phyloP scores from a whole-genome alignment of 2,113 vertebrate genomes.

The Anarrhichthys ocellatus region DNA sequence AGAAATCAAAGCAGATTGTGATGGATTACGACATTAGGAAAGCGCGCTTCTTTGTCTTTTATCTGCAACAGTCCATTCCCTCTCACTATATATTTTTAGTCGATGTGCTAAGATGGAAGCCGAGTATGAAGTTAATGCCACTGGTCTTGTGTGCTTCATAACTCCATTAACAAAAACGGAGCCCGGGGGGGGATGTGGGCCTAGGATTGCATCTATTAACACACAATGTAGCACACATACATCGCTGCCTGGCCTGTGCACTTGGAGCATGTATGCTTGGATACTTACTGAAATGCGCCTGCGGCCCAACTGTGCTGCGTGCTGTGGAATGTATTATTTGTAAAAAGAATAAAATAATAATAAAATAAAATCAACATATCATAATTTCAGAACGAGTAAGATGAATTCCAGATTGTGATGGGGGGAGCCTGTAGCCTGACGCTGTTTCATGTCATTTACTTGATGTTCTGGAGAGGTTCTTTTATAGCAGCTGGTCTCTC shows the following conservation, averaged over 20 bases:
- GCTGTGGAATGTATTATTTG: slow-evolving; percentile 32
- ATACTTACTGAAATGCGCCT: slow-evolving; percentile 48
- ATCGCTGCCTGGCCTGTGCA: slow-evolving; percentile 47
- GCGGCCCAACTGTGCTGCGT: slow-evolving; percentile 31
- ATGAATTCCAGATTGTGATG: neutral
- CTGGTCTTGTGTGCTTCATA: slow-evolving; percentile 69
- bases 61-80: slow-evolving; percentile 37
- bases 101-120: slow-evolving; percentile 56
- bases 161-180: slow-evolving; percentile 66
- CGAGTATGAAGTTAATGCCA: slow-evolving; percentile 79
- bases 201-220: slow-evolving; percentile 72
- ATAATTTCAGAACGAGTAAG: neutral
- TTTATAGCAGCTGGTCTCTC: neutral
- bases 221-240: slow-evolving; percentile 58
- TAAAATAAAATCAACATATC: neutral
- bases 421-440: neutral
- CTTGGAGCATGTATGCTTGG: slow-evolving; percentile 41
- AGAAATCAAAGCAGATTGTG: slow-evolving; percentile 46
- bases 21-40: slow-evolving; percentile 57
- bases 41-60: slow-evolving; percentile 21
- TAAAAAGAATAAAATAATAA: neutral
- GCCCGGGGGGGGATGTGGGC: slow-evolving; percentile 65
- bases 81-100: slow-evolving; percentile 49
- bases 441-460: slow-evolving; percentile 8
- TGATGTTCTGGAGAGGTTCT: neutral